These are phyloP conservation scores for Pocillopora verrucosa DNA, from an alignment of 64 coral and sea anemone genomes.

Conservation along the genomic window DNA sequence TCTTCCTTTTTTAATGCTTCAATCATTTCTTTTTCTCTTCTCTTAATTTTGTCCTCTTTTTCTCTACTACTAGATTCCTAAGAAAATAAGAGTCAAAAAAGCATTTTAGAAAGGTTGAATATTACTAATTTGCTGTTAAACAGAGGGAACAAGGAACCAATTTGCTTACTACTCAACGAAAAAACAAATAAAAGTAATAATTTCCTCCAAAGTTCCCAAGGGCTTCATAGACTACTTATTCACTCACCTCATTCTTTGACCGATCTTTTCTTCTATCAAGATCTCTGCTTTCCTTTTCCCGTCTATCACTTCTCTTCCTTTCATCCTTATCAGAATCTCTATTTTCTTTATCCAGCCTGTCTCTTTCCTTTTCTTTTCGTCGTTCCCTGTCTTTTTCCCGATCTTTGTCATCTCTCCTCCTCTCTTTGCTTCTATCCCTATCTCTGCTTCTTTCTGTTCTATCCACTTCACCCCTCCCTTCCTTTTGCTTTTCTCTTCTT, in stretches of 20 bases:
- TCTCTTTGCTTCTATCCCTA: slow-evolving; percentile 32
- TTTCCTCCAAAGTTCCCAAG: too few species aligned
- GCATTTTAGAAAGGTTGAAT: not conserved
- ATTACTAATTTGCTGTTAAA: not conserved
- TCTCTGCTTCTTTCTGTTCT: slow-evolving; percentile 18
- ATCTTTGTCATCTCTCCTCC: slow-evolving; percentile 18
- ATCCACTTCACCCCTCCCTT: not conserved
- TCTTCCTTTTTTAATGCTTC: slow-evolving; percentile 54
- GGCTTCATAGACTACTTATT: not conserved
- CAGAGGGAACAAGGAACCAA: too few species aligned
- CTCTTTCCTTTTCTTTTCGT: slow-evolving; percentile 15
- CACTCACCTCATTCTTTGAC: slow-evolving; percentile 3
- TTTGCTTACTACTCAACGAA: too few species aligned
- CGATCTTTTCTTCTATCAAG: slow-evolving; percentile 31
- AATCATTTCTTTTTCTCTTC: slow-evolving; percentile 53
- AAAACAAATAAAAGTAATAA: not conserved
- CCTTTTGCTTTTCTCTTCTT: slow-evolving; percentile 43
- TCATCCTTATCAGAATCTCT: slow-evolving; percentile 23
- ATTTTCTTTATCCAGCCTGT: slow-evolving; percentile 29
- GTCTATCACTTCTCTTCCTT: slow-evolving; percentile 35
- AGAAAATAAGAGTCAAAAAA: not conserved
- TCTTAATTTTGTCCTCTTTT: slow-evolving; percentile 46
- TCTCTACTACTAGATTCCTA: slow-evolving; percentile 27
- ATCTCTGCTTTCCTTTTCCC: slow-evolving; percentile 6
- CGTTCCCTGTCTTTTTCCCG: slow-evolving; percentile 18